phyloP scores from a whole-genome alignment of 1,140 invertebrate species.

The Cepaea nemoralis region DNA sequence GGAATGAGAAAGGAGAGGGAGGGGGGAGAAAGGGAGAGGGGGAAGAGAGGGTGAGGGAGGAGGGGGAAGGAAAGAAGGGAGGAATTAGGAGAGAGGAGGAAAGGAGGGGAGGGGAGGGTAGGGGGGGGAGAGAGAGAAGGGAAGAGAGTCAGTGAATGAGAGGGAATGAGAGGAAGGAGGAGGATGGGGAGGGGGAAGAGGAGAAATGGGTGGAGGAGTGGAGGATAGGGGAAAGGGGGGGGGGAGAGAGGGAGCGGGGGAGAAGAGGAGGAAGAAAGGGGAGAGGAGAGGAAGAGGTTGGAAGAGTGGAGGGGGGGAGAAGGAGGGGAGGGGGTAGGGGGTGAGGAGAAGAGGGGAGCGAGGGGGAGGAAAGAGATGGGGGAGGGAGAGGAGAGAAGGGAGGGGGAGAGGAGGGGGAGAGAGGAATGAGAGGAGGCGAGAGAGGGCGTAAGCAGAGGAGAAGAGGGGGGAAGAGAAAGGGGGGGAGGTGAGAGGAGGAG shows the following conservation, averaged over 20 bases:
- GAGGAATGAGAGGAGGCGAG: neutral
- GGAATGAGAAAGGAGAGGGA: neutral
- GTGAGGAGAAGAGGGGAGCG: neutral
- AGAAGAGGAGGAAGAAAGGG: neutral
- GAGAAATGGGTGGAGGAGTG: neutral
- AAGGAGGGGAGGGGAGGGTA: neutral
- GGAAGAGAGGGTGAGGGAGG: neutral
- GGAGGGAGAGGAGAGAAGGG: neutral
- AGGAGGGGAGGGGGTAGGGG: neutral
- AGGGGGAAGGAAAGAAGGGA: neutral
- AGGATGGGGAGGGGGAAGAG: neutral
- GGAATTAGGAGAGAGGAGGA: neutral
- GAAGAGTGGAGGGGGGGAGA: neutral
- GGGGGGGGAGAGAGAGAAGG: conserved; percentile 15
- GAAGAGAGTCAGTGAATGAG: neutral
- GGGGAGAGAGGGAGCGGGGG: neutral
- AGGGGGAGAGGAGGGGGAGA: neutral
- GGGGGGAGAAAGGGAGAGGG: neutral
- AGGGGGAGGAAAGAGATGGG: neutral
- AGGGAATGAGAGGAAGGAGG: neutral
- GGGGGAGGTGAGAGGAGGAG: neutral
- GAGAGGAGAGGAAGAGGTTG: neutral
- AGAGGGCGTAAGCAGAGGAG: neutral
- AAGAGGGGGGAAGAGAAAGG: neutral
- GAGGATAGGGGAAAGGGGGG: neutral